Evolutionary conservation across 2,888 invertebrate species (phyloP), one percentile per base, ranked within the genome.

Genomic region (Pristionchus maxplancki): DNA sequence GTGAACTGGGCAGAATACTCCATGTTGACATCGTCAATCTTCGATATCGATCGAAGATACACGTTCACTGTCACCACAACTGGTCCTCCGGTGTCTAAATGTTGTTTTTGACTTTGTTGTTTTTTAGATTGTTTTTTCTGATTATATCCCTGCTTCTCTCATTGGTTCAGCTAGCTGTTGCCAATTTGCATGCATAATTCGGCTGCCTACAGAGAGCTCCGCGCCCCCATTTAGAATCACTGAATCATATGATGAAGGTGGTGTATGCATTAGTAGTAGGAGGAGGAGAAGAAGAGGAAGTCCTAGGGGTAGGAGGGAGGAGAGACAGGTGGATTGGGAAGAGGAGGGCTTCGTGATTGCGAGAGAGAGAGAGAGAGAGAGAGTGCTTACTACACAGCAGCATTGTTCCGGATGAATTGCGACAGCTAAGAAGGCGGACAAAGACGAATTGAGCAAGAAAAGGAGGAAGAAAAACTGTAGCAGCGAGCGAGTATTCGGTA

Each of bases 1-100:
- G 92, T 93, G 95, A 98, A 96, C 96, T 98, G 98, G 93, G 98
- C 98, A 95, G 98, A 98, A 96, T 98, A 98, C 96, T 98, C 98
- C 95, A 94, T 94, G 90, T 94, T 94, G 58, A 94, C 94, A 87
- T 94, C 94, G 89, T 94, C 94, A 48, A 94, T 94, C 90, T 94
- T 94, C 13, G 94, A 94, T 50, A 94, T 94, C 15, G 93, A 93
- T 13, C 94, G 91, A 17, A 94, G 92, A 78, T 94, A 94, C 71
- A 94, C 94, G 89, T 94, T 94, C 48, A 94, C 94, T n/a, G 93
- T 92, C 5, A 94, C 94, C 8, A 93, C 84, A 20, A 94, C 94
- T 3, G 94, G 94, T 13, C 91, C 92, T 6, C 91, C 91, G 2
- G 91, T 91, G 40, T 91, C 91, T 92, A 89, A 31, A n/a, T 74